Evolutionary conservation across 2,888 invertebrate genomes (phyloP).

Genomic region (Cybosia mesomella): DNA sequence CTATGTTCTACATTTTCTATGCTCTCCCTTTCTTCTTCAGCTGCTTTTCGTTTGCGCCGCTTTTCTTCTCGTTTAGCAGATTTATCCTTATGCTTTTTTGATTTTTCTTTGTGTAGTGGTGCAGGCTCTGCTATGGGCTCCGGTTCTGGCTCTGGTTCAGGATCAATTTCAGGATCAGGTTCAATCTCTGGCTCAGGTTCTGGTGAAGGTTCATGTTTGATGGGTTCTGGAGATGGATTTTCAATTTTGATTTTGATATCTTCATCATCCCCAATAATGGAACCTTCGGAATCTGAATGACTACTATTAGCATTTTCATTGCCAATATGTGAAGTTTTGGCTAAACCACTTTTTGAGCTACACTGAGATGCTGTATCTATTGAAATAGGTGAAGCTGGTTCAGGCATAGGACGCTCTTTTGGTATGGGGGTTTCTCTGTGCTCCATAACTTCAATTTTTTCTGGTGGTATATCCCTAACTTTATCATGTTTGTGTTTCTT

Average conservation of each 20-base stretch:
- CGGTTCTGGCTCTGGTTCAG: slow-evolving; percentile 53
- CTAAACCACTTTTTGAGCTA: slow-evolving; percentile 81
- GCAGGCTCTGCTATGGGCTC: slow-evolving; percentile 71
- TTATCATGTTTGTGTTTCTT: slow-evolving; percentile 87
- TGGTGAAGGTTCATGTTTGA: slow-evolving; percentile 67
- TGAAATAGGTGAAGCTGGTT: slow-evolving; percentile 81
- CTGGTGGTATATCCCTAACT: slow-evolving; percentile 77
- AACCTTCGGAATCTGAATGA: slow-evolving; percentile 82
- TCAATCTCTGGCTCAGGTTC: slow-evolving; percentile 67
- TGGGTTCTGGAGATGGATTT: slow-evolving; percentile 71
- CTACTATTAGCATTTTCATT: slow-evolving; percentile 77
- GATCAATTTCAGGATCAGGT: slow-evolving; percentile 62
- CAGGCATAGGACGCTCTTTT: slow-evolving; percentile 75
- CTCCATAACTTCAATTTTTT: slow-evolving; percentile 83
- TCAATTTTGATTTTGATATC: slow-evolving; percentile 75
- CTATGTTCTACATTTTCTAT: slow-evolving; percentile 79
- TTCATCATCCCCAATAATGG: slow-evolving; percentile 78
- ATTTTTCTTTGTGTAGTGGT: slow-evolving; percentile 75
- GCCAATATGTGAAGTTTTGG: slow-evolving; percentile 70
- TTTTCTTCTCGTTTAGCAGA: slow-evolving; percentile 88
- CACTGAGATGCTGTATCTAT: slow-evolving; percentile 84
- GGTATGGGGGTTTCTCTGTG: slow-evolving; percentile 75
- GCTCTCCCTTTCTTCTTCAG: slow-evolving; percentile 78
- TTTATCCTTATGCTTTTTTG: slow-evolving; percentile 85
- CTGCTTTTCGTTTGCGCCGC: slow-evolving; percentile 89